Base-by-base conservation (phyloP, 1,140 invertebrate species). In the Holcopasites calliopsidis region DNA sequence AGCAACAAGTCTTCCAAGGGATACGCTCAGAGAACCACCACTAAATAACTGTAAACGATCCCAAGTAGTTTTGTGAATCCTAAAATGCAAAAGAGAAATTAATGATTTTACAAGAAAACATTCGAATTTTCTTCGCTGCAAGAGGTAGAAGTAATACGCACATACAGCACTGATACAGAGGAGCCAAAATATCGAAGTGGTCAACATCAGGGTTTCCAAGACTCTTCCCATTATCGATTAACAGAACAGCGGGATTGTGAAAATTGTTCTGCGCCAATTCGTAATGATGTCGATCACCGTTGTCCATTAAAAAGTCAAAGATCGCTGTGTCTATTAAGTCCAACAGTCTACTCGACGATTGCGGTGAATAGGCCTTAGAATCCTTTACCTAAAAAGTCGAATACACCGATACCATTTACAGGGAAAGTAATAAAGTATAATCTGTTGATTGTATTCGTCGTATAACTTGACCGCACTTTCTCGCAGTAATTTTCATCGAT, bases 161-260 rank as follows among this genome's bases (percentile, higher is more conserved):
- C 97, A 95, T 94, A 90, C 97, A 98, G 88, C 97, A 98, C 84
- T 98, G 97, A 90, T 96, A 97, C 0, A 98, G 91, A 54, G 97
- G 97, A 21, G 97, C 96, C 77, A 98, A 91, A 82, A 98, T 98
- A 86, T 97, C 96, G 47, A 95, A 88, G 89, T 97, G 95, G 93
- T 98, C 96, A 49, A 94, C 90, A 85, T 94, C 91, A 3, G 97
- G 96, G 92, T 98, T 97, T 13, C 97, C 97, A 87, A 98, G 94
- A 62, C 97, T 97, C 92, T 98, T 99, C 31, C 97, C 98, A 94
- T 98, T 99, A 86, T 99, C 98, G n/a, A 97, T 92, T 18, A 98
- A 91, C 23, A 98, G 86, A 57, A 98, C 92, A 71, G 94, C 94
- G 78, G 95, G 94, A 86, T 95, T 94, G 16, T 91, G 87, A 49